Evolutionary conservation across 2,113 vertebrate genomes (phyloP).

Genomic region (Ancistrus triradiatus): DNA sequence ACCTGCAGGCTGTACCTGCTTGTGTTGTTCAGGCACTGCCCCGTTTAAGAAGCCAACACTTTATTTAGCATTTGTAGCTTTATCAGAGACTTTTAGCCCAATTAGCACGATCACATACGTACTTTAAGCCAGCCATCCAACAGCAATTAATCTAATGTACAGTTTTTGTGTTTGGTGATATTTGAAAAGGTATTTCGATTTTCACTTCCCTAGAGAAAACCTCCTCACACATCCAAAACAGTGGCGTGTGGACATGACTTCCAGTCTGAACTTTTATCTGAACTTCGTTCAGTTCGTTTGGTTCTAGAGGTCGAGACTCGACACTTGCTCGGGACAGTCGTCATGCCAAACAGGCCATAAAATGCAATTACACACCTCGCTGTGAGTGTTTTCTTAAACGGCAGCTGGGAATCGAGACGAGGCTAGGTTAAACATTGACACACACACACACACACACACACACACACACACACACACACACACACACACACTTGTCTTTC

Average conservation of each 20-base stretch:
- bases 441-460: slow-evolving; percentile 10
- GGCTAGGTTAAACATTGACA: slow-evolving; percentile 38
- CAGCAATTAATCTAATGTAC: too few relatives aligned
- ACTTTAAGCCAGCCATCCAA: too few relatives aligned
- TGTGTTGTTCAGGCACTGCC: too few relatives aligned
- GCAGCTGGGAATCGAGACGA: slow-evolving; percentile 32
- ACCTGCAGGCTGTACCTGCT: too few relatives aligned
- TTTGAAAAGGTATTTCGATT: too few relatives aligned
- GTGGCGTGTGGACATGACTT: neutral
- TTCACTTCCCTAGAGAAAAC: neutral
- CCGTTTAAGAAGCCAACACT: too few relatives aligned
- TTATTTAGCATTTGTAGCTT: too few relatives aligned
- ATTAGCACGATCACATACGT: too few relatives aligned
- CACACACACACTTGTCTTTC: neutral
- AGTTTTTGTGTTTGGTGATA: too few relatives aligned
- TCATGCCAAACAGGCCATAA: slow-evolving; percentile 42
- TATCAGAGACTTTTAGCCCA: too few relatives aligned
- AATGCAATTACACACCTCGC: slow-evolving; percentile 48
- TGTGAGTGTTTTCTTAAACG: slow-evolving; percentile 52
- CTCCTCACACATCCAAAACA: neutral
- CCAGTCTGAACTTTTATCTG: neutral
- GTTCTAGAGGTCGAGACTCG: neutral
- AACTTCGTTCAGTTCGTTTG: neutral
- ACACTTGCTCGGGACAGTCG: slow-evolving; percentile 21
- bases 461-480: slow-evolving; percentile 29